These are phyloP conservation scores for Herminia tarsipennalis DNA, from an alignment of 2,888 invertebrate genomes.

Conservation along the genomic window DNA sequence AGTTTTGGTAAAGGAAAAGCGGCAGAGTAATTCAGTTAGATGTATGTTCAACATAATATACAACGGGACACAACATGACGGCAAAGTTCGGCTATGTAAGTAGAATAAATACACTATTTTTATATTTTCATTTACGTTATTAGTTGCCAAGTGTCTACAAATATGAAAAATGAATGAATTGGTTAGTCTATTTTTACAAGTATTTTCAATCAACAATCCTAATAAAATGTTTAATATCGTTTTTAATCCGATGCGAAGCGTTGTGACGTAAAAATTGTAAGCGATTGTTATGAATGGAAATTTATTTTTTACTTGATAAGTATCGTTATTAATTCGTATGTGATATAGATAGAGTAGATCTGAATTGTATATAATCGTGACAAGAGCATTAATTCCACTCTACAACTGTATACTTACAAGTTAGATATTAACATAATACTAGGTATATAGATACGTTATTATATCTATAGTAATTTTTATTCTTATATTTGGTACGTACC, in stretches of 20 bases:
- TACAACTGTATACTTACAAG: constrained; percentile 7
- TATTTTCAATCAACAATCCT: too few species aligned
- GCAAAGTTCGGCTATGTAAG: constrained; percentile 86
- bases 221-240: too few species aligned
- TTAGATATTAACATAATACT: constrained; percentile 5
- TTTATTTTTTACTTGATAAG: constrained; percentile 34
- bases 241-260: too few species aligned
- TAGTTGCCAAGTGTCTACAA: too few species aligned
- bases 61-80: constrained; percentile 86
- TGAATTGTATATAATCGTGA: constrained; percentile 41
- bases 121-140: neutral
- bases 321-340: constrained; percentile 39
- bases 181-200: too few species aligned
- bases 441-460: constrained; percentile 11
- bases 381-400: constrained; percentile 19
- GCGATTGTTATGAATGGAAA: constrained; percentile 50
- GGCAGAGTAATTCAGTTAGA: constrained; percentile 82
- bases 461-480: constrained; percentile 15
- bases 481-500: neutral
- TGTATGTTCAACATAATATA: constrained; percentile 84
- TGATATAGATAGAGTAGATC: constrained; percentile 39
- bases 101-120: constrained; percentile 31
- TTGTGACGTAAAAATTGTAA: constrained; percentile 4
- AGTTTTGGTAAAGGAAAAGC: constrained; percentile 77
- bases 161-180: too few species aligned